phyloP scores from a whole-genome alignment of 2,888 invertebrate genomes.

The Drosophila meridionalis region DNA sequence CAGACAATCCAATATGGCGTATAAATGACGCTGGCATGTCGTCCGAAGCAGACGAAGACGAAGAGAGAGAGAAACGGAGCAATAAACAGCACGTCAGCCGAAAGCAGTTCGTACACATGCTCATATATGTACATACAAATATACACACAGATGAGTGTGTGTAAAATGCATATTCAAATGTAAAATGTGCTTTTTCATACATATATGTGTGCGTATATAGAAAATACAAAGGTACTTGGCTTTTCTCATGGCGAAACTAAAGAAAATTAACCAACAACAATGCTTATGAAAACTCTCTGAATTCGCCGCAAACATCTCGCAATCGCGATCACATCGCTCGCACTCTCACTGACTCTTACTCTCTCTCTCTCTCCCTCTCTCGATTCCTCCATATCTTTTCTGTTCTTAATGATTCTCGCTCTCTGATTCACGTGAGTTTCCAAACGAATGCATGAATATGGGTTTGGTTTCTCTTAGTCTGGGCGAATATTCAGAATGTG shows the following conservation, averaged over 20 bases:
- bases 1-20: constrained; percentile 63
- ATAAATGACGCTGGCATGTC: constrained; percentile 58
- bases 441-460: constrained; percentile 40
- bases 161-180: constrained; percentile 8
- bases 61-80: constrained; percentile 43
- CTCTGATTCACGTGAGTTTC: constrained; percentile 76
- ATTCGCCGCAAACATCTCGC: constrained; percentile 67
- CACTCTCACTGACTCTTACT: constrained; percentile 20
- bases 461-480: constrained; percentile 54
- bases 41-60: constrained; percentile 34
- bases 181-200: constrained; percentile 2
- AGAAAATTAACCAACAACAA: constrained; percentile 61
- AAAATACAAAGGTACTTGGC: constrained; percentile 47
- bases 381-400: constrained; percentile 37
- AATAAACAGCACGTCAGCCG: constrained; percentile 46
- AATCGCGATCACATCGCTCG: constrained; percentile 56
- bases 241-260: constrained; percentile 64
- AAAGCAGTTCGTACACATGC: constrained; percentile 27
- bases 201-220: background rate
- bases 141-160: constrained; percentile 16
- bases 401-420: constrained; percentile 62
- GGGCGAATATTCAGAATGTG: constrained; percentile 24
- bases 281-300: constrained; percentile 64
- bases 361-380: constrained; percentile 11
- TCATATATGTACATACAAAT: constrained; percentile 6